Evolutionary conservation across 2,113 vertebrate species (phyloP).

Genomic region (Embiotoca jacksoni): DNA sequence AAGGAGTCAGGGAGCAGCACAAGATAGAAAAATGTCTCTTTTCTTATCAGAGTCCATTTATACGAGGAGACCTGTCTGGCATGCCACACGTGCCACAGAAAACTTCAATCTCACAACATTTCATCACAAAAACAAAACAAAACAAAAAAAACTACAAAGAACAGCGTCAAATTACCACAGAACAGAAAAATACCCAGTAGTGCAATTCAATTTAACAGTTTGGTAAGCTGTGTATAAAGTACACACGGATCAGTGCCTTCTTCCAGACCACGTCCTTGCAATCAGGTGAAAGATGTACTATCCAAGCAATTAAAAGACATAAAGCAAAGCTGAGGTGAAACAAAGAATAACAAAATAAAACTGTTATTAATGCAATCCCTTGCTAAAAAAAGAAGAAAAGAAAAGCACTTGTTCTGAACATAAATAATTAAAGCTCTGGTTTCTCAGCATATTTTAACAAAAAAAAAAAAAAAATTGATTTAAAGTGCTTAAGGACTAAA

Average conservation of each 20-base stretch:
- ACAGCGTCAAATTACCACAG: constrained; percentile 63
- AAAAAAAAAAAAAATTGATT: constrained; percentile 71
- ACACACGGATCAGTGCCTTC: constrained; percentile 79
- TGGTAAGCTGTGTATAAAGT: constrained; percentile 82
- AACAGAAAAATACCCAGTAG: constrained; percentile 79
- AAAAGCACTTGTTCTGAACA: constrained; percentile 57
- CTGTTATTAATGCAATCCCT: constrained; percentile 25
- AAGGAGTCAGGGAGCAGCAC: constrained; percentile 36
- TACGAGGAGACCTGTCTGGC: constrained; percentile 53
- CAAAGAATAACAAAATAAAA: constrained; percentile 29
- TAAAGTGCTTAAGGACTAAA: constrained; percentile 84
- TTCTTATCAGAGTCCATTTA: constrained; percentile 32
- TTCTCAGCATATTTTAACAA: constrained; percentile 64
- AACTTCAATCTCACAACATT: constrained; percentile 70
- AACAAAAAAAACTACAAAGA: constrained; percentile 49
- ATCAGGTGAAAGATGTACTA: constrained; percentile 55
- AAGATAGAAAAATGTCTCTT: constrained; percentile 39
- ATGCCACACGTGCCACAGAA: constrained; percentile 55
- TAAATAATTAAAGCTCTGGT: constrained; percentile 80
- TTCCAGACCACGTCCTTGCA: constrained; percentile 67
- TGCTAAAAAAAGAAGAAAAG: constrained; percentile 29
- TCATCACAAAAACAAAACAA: constrained; percentile 47
- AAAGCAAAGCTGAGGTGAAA: constrained; percentile 44
- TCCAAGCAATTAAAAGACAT: constrained; percentile 55
- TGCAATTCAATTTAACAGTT: constrained; percentile 85